Conservation (phyloP, 2,113 vertebrate genomes). For the Stictonetta naevosa region DNA sequence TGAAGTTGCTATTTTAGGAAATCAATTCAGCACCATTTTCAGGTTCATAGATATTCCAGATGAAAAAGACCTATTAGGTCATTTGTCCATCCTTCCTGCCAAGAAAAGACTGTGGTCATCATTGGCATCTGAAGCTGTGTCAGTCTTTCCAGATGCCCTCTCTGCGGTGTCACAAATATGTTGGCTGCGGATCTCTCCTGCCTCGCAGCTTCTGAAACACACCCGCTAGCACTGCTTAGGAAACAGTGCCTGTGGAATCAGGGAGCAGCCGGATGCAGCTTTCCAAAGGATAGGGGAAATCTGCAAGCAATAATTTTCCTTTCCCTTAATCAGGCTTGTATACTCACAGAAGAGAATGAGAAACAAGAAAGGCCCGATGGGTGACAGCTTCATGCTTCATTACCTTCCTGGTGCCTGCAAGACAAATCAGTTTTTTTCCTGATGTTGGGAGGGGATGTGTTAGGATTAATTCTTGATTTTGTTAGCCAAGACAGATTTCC, state of each 20-base stretch:
- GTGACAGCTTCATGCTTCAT: not conserved
- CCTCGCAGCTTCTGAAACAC: not conserved
- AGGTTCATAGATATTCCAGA: not conserved
- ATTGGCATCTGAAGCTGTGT: not conserved
- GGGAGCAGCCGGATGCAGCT: not conserved
- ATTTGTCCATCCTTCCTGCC: not conserved
- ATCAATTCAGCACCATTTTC: not conserved
- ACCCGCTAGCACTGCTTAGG: no score
- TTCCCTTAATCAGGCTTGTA: not conserved
- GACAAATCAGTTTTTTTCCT: not conserved
- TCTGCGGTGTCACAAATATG: not conserved
- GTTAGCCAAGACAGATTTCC: not conserved
- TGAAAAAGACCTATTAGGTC: not conserved
- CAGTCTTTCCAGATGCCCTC: not conserved
- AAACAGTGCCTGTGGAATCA: not conserved
- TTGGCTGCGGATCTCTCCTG: not conserved
- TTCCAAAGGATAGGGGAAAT: not conserved
- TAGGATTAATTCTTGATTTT: not conserved
- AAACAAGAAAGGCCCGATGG: not conserved
- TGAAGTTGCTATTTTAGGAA: not conserved
- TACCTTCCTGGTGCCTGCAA: not conserved
- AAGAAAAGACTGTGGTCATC: not conserved
- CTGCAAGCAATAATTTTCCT: not conserved
- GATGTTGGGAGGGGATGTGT: rapidly evolving
- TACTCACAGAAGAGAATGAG: not conserved